A percentile compares a stretch with the other conserved stretches of the same genome.
Conservation (phyloP, 2,888 invertebrate genomes). For the Dasysyrphus tricinctus region DNA sequence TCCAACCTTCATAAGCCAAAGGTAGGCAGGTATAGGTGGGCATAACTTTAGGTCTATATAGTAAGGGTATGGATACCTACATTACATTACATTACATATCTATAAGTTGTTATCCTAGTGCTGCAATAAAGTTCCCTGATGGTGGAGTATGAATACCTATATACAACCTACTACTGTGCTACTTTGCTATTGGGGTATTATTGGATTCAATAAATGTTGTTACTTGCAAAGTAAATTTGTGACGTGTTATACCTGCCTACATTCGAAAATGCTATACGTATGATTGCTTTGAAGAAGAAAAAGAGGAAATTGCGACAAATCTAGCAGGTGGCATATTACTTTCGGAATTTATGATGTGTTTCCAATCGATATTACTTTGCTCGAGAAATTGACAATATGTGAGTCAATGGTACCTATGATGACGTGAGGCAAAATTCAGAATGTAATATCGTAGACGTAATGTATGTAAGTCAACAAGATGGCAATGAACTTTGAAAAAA, state of each 20-base stretch:
- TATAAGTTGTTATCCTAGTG: constrained; percentile 38
- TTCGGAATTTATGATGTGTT: constrained; percentile 43
- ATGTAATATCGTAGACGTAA: not conserved
- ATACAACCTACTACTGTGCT: not conserved
- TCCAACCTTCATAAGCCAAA: not conserved
- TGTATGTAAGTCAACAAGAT: not conserved
- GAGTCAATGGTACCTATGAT: not conserved
- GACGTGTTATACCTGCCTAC: constrained; percentile 23
- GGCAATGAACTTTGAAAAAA: not conserved
- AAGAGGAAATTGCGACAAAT: constrained; percentile 54
- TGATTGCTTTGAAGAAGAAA: constrained; percentile 17
- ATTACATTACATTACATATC: not conserved
- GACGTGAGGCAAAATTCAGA: not conserved
- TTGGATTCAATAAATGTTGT: constrained; percentile 71
- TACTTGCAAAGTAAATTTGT: constrained; percentile 60
- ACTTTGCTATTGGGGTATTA: constrained; percentile 55
- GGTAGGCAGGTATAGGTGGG: not conserved
- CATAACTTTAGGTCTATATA: not conserved
- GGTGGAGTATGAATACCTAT: constrained; percentile 39
- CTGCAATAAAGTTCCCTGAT: constrained; percentile 43
- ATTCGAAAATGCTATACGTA: constrained; percentile 23
- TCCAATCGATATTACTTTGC: constrained; percentile 40
- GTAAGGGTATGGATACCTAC: constrained; percentile 7
- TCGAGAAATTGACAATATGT: not conserved
- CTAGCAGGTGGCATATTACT: constrained; percentile 71